These are phyloP conservation scores for Gallinago jamesoni DNA, from an alignment of 2,113 vertebrate genomes.

Conservation along the genomic window DNA sequence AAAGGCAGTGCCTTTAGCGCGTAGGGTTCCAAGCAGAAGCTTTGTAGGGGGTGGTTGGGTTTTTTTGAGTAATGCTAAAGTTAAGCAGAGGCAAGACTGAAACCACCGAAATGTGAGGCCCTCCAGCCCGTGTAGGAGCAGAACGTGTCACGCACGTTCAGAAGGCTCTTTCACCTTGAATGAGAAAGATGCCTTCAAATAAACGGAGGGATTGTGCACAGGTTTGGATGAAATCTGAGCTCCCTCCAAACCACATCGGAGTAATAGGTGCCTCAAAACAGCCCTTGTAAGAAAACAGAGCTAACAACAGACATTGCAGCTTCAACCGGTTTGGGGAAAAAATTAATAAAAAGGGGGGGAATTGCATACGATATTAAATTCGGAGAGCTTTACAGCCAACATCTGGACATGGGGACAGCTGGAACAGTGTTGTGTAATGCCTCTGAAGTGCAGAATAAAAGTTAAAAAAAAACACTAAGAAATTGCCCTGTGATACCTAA, in stretches of 20 bases:
- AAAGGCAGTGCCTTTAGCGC: not conserved
- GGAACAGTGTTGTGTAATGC: constrained; percentile 65
- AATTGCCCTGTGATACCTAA: constrained; percentile 30
- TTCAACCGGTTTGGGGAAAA: constrained; percentile 7
- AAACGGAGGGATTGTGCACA: constrained; percentile 28
- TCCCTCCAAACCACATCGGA: not conserved
- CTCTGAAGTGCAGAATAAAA: constrained; percentile 33
- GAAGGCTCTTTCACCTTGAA: constrained; percentile 25
- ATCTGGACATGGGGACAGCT: constrained; percentile 75
- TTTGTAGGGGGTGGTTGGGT: not conserved
- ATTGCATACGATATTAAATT: constrained; percentile 69
- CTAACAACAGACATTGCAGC: constrained; percentile 20
- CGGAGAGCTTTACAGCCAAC: constrained; percentile 72
- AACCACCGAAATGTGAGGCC: not conserved
- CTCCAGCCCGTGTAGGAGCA: not conserved
- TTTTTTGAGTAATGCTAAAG: not conserved
- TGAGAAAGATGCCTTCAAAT: constrained; percentile 50
- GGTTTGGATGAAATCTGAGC: constrained; percentile 49
- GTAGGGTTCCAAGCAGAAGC: not conserved
- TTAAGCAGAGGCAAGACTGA: not conserved
- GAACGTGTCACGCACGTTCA: not conserved
- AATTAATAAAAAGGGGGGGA: constrained; percentile 31
- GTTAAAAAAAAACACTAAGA: not conserved
- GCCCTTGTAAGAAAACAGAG: constrained; percentile 42
- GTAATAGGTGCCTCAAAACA: constrained; percentile 49